Evolutionary conservation across 1,140 invertebrate species (phyloP).

Genomic region (Manduca sexta): DNA sequence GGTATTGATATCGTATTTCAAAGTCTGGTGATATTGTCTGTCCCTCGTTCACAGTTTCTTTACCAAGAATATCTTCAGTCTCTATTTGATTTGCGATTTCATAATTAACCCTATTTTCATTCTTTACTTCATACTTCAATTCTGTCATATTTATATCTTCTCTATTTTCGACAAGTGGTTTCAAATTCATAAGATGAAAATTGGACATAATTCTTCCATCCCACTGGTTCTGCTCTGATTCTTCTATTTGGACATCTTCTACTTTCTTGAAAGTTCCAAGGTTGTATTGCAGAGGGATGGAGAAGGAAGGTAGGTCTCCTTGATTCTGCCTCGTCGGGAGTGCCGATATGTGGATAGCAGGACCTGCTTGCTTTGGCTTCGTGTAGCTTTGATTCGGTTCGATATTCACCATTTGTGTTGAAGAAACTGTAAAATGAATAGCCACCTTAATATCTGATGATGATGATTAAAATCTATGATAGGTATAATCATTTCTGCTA

Average conservation of each 20-base stretch:
- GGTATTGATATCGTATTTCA: constrained; percentile 58
- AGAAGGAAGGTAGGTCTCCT: constrained; percentile 60
- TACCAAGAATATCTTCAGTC: constrained; percentile 54
- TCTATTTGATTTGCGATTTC: constrained; percentile 53
- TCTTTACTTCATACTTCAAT: constrained; percentile 61
- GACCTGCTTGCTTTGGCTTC: constrained; percentile 40
- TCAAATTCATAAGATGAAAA: constrained; percentile 63
- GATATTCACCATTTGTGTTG: constrained; percentile 56
- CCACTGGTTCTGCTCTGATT: constrained; percentile 43
- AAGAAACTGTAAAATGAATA: constrained; percentile 63
- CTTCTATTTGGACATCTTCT: constrained; percentile 55
- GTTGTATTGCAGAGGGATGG: constrained; percentile 65
- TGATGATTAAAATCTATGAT: no score
- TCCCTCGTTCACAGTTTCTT: constrained; percentile 54
- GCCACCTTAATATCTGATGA: no score
- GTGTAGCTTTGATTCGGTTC: constrained; percentile 40
- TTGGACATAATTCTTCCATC: constrained; percentile 57
- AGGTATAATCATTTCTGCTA: no score
- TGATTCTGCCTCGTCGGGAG: constrained; percentile 59
- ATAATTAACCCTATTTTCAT: constrained; percentile 49
- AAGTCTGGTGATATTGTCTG: constrained; percentile 64
- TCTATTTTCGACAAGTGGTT: constrained; percentile 54
- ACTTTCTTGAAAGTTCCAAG: constrained; percentile 61
- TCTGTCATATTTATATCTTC: constrained; percentile 44
- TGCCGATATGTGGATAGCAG: constrained; percentile 62